These are phyloP conservation scores for Drepana falcataria DNA, from an alignment of 2,888 invertebrate species.

Conservation along the genomic window DNA sequence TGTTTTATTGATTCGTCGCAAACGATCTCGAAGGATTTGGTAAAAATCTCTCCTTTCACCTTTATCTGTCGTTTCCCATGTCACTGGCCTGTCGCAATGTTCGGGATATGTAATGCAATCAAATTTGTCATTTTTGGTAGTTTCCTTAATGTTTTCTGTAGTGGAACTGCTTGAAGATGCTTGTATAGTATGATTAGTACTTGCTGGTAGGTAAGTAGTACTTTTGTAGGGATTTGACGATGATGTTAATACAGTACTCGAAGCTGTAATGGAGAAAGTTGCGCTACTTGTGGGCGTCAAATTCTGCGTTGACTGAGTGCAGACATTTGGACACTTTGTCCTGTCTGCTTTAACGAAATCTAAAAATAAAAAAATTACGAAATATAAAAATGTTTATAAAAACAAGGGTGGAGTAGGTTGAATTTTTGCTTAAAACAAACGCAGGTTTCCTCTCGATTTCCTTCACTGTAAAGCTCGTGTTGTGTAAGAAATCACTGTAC, in stretches of 20 bases:
- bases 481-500: too few relatives aligned
- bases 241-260: conserved; percentile 3
- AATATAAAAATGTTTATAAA: too few relatives aligned
- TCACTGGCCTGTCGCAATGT: conserved; percentile 43
- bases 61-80: conserved; percentile 59
- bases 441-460: too few relatives aligned
- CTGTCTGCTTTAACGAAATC: conserved; percentile 2
- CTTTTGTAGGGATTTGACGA: neutral
- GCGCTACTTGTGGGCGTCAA: conserved; percentile 10
- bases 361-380: conserved; percentile 7
- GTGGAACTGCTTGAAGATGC: conserved; percentile 5
- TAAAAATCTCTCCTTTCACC: conserved; percentile 61
- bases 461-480: too few relatives aligned
- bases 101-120: conserved; percentile 26
- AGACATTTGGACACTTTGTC: neutral
- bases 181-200: conserved; percentile 4
- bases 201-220: neutral
- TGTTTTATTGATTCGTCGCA: conserved; percentile 40
- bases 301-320: conserved; percentile 2
- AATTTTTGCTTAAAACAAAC: too few relatives aligned
- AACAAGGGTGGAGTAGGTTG: too few relatives aligned
- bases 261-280: conserved; percentile 5
- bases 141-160: neutral
- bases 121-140: neutral
- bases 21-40: conserved; percentile 43